Evolutionary conservation across 2,113 vertebrate genomes (phyloP), one percentile per base, ranked within the genome.

Genomic region (Podocnemis expansa): DNA sequence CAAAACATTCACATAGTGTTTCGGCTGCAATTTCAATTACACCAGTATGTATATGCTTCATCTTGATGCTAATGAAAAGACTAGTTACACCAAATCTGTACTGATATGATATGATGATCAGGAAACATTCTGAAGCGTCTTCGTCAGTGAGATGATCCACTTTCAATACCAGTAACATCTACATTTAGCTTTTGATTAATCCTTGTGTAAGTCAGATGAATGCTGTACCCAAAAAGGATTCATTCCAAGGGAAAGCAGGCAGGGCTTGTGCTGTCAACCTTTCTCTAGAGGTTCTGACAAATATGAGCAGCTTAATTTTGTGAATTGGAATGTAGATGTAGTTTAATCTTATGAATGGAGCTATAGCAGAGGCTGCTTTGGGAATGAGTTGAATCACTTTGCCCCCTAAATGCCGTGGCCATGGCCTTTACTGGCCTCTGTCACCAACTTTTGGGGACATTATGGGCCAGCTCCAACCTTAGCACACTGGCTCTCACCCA

Each of bases 201-300:
- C 2, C 56, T 17, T 49, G 0, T 43, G 85, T 29, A 17, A 21
- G 55, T 75, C 2, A 2, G 10, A 73, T 24, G 6, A 31, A 43
- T 11, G 90, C 89, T 0, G 0, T 78, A 34, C 45, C 0, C 0
- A 80, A 89, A 78, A 41, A 9, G 41, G 88, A 82, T 82, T 93
- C 5, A 2, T 38, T 54, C 67, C 21, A n/a, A 58, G 84, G 1
- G 0, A 51, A 82, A 82, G 52, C 88, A 63, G 85, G 54, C 2
- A 0, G 84, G 0, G 0, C 8, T 75, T 25, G 82, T 75, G 51
- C 85, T 2, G 1, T 47, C 47, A 67, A 80, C 80, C 76, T 52
- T 91, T 67, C 85, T 78, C 76, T 0, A 1, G 78, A 70, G 86
- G 79, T 82, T 78, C 14, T 94, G 91, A 84, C 1, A 0, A 9